Evolutionary conservation across 2,888 invertebrate genomes (phyloP), one percentile per base, ranked within the genome.

Genomic region (Pyrochroa serraticornis): DNA sequence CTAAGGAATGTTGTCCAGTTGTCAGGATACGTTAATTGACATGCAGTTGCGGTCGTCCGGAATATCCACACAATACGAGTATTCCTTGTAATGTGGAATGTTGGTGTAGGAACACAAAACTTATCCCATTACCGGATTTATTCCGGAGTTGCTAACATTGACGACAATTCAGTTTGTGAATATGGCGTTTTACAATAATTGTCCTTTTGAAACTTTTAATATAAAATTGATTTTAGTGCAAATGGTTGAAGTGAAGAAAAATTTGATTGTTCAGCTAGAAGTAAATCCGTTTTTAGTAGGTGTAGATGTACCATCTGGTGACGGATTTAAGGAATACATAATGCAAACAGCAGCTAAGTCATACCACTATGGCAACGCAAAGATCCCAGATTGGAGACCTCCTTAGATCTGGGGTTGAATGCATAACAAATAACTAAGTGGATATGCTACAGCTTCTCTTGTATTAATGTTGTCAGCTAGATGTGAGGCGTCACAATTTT

Each of bases 341-440:
- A 76, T 76, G 75, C 72, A 75, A 73, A 75, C 67, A 67, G 63
- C 64, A 64, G 69, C 70, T 71, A 73, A 74, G 74, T 75, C 74
- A 73, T 68, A 72, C 70, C 66, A 68, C 70, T 68, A 70, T 71
- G 66, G 71, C 73, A 71, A 70, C 71, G 70, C 64, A 71, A 71
- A 71, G 70, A 73, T 72, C 69, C 65, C 65, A 68, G 68, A 72
- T 72, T 71, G 71, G 70, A 71, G 67, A 71, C 74, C 71, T 70
- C 70, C 69, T 67, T 70, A 72, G 72, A 69, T 71, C 71, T 69
- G 69, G 72, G 71, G 69, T 75, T 76, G 76, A 77, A 76, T 78
- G 76, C 77, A 77, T 77, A 77, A 78, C 77, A 77, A 77, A 77
- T 77, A 76, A 74, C 74, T 73, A 71, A 74, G 74, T 74, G 72